These are phyloP conservation scores for Epistrophe grossulariae DNA, from an alignment of 2,888 invertebrate genomes.

Conservation along the genomic window DNA sequence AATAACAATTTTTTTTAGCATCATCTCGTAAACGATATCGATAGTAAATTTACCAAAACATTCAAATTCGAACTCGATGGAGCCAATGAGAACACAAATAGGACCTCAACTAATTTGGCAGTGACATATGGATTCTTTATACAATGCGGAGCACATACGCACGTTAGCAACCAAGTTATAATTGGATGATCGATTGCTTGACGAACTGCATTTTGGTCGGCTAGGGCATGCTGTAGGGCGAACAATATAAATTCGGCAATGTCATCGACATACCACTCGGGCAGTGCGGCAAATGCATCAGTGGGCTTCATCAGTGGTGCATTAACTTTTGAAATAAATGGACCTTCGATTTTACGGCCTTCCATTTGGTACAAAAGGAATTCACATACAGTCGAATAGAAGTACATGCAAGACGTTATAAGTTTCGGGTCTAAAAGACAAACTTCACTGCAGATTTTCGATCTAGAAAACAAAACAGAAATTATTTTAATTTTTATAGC, in stretches of 20 bases:
- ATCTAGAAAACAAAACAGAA: slow-evolving; percentile 84
- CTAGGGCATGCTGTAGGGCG: slow-evolving; percentile 92
- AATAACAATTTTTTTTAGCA: neutral
- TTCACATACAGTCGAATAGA: slow-evolving; percentile 94
- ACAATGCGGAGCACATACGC: slow-evolving; percentile 95
- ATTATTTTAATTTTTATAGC: neutral
- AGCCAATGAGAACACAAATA: slow-evolving; percentile 91
- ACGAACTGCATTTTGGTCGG: slow-evolving; percentile 86
- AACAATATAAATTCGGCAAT: slow-evolving; percentile 98
- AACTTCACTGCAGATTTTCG: slow-evolving; percentile 96
- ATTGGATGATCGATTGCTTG: slow-evolving; percentile 92
- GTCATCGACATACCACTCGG: slow-evolving; percentile 99
- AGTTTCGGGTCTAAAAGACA: slow-evolving; percentile 93
- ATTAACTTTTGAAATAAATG: slow-evolving; percentile 85
- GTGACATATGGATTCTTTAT: slow-evolving; percentile 98
- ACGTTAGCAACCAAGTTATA: slow-evolving; percentile 94
- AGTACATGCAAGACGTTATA: slow-evolving; percentile 92
- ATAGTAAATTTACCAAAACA: slow-evolving; percentile 79
- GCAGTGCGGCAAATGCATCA: slow-evolving; percentile 93
- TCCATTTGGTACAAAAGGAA: slow-evolving; percentile 89
- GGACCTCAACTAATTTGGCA: slow-evolving; percentile 97
- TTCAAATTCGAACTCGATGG: slow-evolving; percentile 85
- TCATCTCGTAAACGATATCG: neutral
- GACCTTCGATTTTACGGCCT: slow-evolving; percentile 84
- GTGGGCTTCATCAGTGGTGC: slow-evolving; percentile 87